A percentile compares a stretch with the other conserved stretches of the same genome.
These are phyloP conservation scores for Poeciliopsis retropinna DNA, from an alignment of 2,113 vertebrate species.

Conservation along the genomic window DNA sequence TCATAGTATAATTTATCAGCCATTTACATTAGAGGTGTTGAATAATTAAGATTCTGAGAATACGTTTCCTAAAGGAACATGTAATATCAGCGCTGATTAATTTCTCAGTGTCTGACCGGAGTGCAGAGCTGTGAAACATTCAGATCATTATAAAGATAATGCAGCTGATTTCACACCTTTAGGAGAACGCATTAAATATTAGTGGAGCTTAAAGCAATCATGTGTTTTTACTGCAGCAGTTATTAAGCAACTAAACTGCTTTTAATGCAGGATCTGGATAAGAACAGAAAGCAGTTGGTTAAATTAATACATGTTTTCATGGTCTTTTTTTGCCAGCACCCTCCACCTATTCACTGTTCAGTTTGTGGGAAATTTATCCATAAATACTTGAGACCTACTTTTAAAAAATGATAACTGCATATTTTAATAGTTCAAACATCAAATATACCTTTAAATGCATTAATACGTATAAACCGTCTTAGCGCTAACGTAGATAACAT, in stretches of 20 bases:
- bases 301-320: no score
- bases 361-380: no score
- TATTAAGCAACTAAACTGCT: background rate
- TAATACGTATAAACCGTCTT: no score
- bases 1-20: constrained; percentile 76
- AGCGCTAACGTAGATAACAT: no score
- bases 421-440: no score
- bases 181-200: background rate
- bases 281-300: background rate
- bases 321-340: no score
- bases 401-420: no score
- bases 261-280: background rate
- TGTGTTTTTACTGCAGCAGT: background rate
- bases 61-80: constrained; percentile 68
- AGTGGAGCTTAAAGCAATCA: constrained; percentile 9
- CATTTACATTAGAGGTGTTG: constrained; percentile 76
- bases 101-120: constrained; percentile 42
- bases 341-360: no score
- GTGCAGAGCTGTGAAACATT: constrained; percentile 7
- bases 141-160: constrained; percentile 41
- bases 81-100: constrained; percentile 66
- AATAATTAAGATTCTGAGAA: constrained; percentile 77
- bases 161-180: constrained; percentile 25
- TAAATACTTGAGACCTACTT: no score
- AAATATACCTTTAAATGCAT: no score